Base-by-base conservation (phyloP, 2,797 vertebrate genomes). In the Sus cebifrons region DNA sequence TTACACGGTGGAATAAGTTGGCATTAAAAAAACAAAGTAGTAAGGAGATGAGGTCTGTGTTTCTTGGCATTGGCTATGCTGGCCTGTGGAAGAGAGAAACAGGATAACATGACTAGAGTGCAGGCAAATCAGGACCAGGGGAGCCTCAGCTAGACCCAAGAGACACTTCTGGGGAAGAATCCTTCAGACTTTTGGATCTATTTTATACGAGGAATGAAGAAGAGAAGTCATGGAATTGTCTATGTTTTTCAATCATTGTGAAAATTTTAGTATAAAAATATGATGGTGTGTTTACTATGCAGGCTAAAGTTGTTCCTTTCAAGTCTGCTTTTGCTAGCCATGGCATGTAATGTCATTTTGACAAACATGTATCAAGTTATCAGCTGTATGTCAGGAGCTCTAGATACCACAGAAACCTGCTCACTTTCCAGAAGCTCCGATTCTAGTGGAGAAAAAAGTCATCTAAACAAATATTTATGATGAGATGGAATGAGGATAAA, bases 221-320 rank as follows among this genome's bases (percentile, higher is more conserved):
- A 64, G 44, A 85, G 12, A 54, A 87, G 25, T 84, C 21, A 81
- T 78, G 58, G 20, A 71, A 70, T 25, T 14, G 3, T 79, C 25
- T 29, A 60, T 32, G 15, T 17, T n/a, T 23, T 71, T 97, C 97
- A 27, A 40, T 73, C 54, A 44, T 86, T 96, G 29, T 25, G 21
- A 94, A 98, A 97, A 97, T 78, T 96, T 96, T 96, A 95, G 62
- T 82, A 68, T 75, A 97, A 94, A 9, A 7, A 64, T 88, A 52
- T 65, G 65, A 84, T 81, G 96, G 64, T 93, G 88, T 95, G 73
- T 93, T 94, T 97, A 86, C 85, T 93, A 75, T 36, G 11, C 29
- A 92, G 91, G n/a, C 94, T 95, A 91, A 96, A 96, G 49, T 52
- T 94, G n/a, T 77, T 7, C 32, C 36, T 98, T 97, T 97, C 67